Evolutionary conservation across 2,888 invertebrate species (phyloP), one percentile per base, ranked within the genome.

Genomic region (Habroteleia sp.): DNA sequence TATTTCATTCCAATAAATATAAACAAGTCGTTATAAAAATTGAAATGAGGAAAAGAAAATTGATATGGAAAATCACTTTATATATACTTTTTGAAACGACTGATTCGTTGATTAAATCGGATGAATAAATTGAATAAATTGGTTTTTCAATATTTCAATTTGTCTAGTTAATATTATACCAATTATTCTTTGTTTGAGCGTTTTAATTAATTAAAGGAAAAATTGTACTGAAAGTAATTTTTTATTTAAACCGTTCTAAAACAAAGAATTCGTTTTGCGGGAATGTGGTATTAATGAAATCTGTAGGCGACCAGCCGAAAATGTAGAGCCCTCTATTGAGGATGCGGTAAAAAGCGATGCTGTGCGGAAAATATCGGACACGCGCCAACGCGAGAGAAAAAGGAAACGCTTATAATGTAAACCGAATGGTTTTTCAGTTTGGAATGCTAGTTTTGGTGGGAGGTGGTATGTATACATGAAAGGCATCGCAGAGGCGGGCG

Each of bases 401-500:
- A 77, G 56, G 65, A 73, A 73, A 72, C 69, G 71, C 66, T 69
- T 75, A 71, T 76, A 76, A 76, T 75, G 73, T 76, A 73, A 75
- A 75, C 66, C 75, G 58, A 71, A 62, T 62, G 75, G 69, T 73
- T 76, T 76, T 71, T 76, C 66, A 68, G 74, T 33, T 63, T 54
- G 75, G 73, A 66, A 73, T 66, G 48, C 50, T 23, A 58, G 69
- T 68, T 77, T 68, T 14, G 29, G 6, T 10, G 14, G 7, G 10
- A 39, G 41, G 16, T 31, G 63, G 74, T 52, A 33, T 69, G 77
- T 62, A 68, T 58, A 71, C 74, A 74, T 66, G 71, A 74, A 77
- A 77, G 73, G 74, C 68, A 68, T 74, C 77, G 42, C 27, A 66
- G 66, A 33, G 37, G 56, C 72, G 44, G 66, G 42, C 46, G 48